phyloP scores from a whole-genome alignment of 1,140 invertebrate species.

The Sitodiplosis mosellana region DNA sequence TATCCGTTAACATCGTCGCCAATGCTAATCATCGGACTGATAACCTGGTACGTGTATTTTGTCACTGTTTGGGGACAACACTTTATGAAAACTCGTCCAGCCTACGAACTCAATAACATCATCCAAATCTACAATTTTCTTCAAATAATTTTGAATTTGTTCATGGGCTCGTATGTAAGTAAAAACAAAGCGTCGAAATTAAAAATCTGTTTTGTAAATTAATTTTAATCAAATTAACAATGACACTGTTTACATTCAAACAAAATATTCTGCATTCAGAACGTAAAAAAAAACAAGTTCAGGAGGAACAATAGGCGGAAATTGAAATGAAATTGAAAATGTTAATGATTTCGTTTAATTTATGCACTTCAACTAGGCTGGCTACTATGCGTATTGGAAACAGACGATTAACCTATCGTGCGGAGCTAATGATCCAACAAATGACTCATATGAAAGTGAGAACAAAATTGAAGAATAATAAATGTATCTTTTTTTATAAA shows the following conservation, averaged over 20 bases:
- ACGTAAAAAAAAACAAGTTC: neutral
- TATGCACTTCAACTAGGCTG: neutral
- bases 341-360: neutral
- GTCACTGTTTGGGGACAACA: neutral
- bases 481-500: neutral
- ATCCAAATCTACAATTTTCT: neutral
- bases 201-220: slow-evolving; percentile 1
- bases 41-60: neutral
- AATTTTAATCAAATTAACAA: neutral
- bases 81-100: slow-evolving; percentile 21
- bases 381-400: neutral
- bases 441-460: neutral
- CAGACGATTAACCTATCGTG: neutral
- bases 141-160: slow-evolving; percentile 8
- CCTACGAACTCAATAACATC: slow-evolving; percentile 17
- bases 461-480: neutral
- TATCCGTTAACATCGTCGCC: neutral
- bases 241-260: neutral
- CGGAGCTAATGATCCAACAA: neutral
- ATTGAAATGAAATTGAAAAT: neutral
- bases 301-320: neutral
- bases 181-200: neutral
- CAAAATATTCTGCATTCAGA: neutral
- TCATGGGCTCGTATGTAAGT: slow-evolving; percentile 1
- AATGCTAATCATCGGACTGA: neutral